These are phyloP conservation scores for Varanus salvator DNA, from an alignment of 2,113 vertebrate species.

Conservation along the genomic window DNA sequence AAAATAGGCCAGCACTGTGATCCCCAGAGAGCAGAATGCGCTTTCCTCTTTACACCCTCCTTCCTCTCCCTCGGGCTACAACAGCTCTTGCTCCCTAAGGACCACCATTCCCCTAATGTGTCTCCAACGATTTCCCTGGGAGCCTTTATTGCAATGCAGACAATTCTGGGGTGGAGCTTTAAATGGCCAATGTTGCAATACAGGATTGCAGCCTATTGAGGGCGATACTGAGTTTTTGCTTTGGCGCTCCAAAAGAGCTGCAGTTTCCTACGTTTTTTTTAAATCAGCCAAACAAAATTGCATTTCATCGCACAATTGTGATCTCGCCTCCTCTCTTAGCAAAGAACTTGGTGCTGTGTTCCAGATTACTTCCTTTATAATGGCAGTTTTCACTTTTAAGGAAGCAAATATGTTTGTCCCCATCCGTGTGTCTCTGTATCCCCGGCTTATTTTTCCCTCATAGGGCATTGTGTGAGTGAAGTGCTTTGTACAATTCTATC, in stretches of 20 bases:
- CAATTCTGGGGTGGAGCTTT: background rate
- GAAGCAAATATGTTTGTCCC: background rate
- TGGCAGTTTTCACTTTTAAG: no score
- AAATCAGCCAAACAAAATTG: background rate
- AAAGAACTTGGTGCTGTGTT: background rate
- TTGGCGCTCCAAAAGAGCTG: background rate
- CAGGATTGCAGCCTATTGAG: background rate
- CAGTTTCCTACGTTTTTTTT: no score
- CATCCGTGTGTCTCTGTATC: background rate
- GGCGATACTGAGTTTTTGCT: background rate
- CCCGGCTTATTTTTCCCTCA: no score
- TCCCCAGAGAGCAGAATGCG: background rate
- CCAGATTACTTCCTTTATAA: background rate
- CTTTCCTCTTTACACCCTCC: background rate
- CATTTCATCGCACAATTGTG: background rate
- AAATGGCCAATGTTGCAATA: background rate
- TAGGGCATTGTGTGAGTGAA: no score
- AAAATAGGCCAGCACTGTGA: background rate
- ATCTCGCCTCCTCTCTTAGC: background rate
- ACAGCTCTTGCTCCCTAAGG: background rate
- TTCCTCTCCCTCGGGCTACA: background rate
- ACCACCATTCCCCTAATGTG: conserved; percentile 9
- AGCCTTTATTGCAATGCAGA: background rate
- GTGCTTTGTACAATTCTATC: no score
- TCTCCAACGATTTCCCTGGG: fast-evolving